Percentiles rank a stretch among this genome's conserved stretches.
phyloP scores from a whole-genome alignment of 2,797 vertebrate genomes.

The Coendou prehensilis region DNA sequence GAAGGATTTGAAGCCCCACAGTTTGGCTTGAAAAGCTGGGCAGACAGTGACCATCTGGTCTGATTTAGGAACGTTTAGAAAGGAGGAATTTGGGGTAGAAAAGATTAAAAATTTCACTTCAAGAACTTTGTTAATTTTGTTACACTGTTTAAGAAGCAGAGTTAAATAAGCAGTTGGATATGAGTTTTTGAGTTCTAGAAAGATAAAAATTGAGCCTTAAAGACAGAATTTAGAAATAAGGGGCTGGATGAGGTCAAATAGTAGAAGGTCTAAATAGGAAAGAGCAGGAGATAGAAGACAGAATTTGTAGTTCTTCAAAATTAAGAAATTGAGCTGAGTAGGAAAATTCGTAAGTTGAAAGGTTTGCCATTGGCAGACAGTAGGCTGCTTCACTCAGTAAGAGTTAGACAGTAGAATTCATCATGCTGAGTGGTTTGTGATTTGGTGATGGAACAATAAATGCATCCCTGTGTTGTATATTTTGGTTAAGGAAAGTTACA shows the following conservation, averaged over 20 bases:
- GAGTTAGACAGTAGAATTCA: neutral
- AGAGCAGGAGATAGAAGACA: neutral
- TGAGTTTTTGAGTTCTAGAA: conserved; percentile 30
- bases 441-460: neutral
- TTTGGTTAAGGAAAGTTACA: neutral
- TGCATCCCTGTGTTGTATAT: neutral
- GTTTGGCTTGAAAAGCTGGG: neutral
- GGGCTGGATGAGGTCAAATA: neutral
- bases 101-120: neutral
- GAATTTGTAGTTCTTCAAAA: conserved; percentile 17
- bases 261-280: neutral
- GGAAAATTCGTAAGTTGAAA: neutral
- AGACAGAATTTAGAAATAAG: neutral
- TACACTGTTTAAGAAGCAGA: neutral
- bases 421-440: neutral
- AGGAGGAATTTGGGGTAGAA: neutral
- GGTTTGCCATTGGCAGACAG: neutral
- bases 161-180: neutral
- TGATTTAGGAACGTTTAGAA: neutral
- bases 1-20: neutral
- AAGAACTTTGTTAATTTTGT: neutral
- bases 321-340: neutral
- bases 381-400: neutral
- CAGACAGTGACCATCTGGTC: neutral
- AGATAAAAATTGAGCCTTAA: neutral